phyloP scores from a whole-genome alignment of 2,888 invertebrate genomes.

The Nomada fucata region DNA sequence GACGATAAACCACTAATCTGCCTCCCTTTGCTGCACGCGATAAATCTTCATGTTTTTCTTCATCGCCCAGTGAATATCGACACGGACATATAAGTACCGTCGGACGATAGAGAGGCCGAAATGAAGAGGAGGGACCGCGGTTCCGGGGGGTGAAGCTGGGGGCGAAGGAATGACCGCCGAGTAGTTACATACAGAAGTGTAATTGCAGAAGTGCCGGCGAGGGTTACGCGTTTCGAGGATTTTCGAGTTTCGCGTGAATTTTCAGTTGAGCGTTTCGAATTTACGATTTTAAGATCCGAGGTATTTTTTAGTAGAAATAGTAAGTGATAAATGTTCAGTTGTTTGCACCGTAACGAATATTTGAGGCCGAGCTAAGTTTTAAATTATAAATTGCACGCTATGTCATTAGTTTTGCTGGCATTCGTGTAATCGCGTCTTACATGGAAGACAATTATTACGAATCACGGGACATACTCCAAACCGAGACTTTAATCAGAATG shows the following conservation, averaged over 20 bases:
- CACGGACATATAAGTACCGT: conserved; percentile 46
- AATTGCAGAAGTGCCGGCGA: neutral
- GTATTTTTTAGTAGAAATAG: no score
- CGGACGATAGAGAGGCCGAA: conserved; percentile 28
- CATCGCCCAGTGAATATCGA: conserved; percentile 42
- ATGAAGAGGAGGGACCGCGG: neutral
- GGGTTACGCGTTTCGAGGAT: no score
- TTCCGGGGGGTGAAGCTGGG: neutral
- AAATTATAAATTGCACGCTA: no score
- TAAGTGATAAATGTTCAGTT: no score
- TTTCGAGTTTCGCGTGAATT: no score
- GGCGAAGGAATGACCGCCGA: neutral
- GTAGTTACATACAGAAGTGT: neutral
- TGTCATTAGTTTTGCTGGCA: no score
- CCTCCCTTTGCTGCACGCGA: conserved; percentile 64
- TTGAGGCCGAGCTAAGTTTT: no score
- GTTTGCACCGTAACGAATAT: no score
- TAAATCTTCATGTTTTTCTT: conserved; percentile 71
- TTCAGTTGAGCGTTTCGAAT: no score
- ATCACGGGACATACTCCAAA: neutral
- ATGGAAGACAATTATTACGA: no score
- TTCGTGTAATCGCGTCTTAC: no score
- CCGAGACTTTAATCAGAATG: neutral
- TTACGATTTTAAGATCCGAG: no score
- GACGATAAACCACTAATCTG: conserved; percentile 77